phyloP scores from a whole-genome alignment of 2,797 vertebrate species.

The Lagocephalus sceleratus region DNA sequence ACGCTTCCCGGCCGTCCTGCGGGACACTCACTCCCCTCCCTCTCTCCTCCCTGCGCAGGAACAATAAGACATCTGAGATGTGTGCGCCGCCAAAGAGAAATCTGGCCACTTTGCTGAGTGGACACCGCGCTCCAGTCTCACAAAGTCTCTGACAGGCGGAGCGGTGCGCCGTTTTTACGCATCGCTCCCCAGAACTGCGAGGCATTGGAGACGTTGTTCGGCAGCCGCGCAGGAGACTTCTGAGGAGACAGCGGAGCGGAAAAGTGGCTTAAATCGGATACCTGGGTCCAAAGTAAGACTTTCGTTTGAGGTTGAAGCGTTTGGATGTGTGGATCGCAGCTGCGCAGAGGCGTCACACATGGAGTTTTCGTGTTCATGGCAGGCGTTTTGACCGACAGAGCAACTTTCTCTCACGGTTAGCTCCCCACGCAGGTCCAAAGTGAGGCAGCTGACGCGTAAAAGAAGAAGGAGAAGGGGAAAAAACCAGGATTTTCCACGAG shows the following conservation, averaged over 20 bases:
- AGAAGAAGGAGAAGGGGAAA: neutral
- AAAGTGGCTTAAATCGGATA: slow-evolving; percentile 40
- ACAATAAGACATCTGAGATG: slow-evolving; percentile 70
- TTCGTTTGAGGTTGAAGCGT: neutral
- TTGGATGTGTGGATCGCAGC: slow-evolving; percentile 22
- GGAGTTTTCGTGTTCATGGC: slow-evolving; percentile 10
- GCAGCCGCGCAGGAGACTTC: slow-evolving; percentile 32
- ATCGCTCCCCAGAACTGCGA: slow-evolving; percentile 50
- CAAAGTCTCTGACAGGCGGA: slow-evolving; percentile 53
- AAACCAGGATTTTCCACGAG: neutral
- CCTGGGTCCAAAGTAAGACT: slow-evolving; percentile 19
- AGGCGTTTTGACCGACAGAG: slow-evolving; percentile 9
- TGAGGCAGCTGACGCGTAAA: slow-evolving; percentile 6
- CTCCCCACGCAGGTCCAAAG: neutral
- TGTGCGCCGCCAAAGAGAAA: slow-evolving; percentile 53
- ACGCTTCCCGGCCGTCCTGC: slow-evolving; percentile 27
- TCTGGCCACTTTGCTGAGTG: slow-evolving; percentile 53
- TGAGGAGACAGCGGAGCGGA: slow-evolving; percentile 37
- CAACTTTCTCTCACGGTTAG: neutral
- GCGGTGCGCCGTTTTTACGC: slow-evolving; percentile 62
- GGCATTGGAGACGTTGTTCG: slow-evolving; percentile 33
- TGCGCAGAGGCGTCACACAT: slow-evolving; percentile 53
- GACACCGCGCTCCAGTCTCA: slow-evolving; percentile 66
- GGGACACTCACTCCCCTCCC: slow-evolving; percentile 37
- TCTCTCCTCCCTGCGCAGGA: slow-evolving; percentile 38